These are phyloP conservation scores for Hypotaenidia philippensis DNA, from an alignment of 2,797 vertebrate species.

Conservation along the genomic window DNA sequence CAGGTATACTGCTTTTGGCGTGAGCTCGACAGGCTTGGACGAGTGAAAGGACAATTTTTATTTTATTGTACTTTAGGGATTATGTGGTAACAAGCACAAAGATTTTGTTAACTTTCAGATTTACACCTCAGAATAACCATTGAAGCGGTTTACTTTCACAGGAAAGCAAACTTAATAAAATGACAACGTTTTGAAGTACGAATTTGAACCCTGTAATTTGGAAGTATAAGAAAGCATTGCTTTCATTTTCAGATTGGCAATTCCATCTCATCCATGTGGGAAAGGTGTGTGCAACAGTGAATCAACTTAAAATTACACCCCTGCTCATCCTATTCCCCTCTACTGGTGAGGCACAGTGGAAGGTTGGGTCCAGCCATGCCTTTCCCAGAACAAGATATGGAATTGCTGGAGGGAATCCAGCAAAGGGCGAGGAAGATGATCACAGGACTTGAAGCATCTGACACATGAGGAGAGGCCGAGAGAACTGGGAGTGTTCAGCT, in stretches of 20 bases:
- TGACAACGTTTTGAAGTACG: not conserved
- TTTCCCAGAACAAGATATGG: not conserved
- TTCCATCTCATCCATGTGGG: not conserved
- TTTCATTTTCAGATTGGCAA: not conserved
- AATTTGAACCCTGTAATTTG: not conserved
- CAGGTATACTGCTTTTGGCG: not conserved
- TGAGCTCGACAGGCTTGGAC: not conserved
- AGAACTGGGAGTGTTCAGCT: not conserved
- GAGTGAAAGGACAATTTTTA: not conserved
- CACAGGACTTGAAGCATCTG: not conserved
- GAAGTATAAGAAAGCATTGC: not conserved
- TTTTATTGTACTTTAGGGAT: not conserved
- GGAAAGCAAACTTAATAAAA: not conserved
- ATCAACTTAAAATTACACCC: slow-evolving; percentile 5
- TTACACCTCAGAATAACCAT: not conserved
- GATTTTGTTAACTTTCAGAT: not conserved
- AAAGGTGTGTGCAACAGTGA: slow-evolving; percentile 4
- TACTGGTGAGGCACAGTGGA: not conserved
- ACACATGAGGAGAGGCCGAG: not conserved
- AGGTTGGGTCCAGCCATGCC: not conserved
- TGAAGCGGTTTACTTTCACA: not conserved
- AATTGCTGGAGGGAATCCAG: not conserved
- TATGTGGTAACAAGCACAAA: not conserved
- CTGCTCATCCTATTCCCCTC: not conserved
- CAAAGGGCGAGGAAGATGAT: not conserved